Base-by-base conservation (phyloP, 2,888 invertebrate species). In the Trimorus sp. region DNA sequence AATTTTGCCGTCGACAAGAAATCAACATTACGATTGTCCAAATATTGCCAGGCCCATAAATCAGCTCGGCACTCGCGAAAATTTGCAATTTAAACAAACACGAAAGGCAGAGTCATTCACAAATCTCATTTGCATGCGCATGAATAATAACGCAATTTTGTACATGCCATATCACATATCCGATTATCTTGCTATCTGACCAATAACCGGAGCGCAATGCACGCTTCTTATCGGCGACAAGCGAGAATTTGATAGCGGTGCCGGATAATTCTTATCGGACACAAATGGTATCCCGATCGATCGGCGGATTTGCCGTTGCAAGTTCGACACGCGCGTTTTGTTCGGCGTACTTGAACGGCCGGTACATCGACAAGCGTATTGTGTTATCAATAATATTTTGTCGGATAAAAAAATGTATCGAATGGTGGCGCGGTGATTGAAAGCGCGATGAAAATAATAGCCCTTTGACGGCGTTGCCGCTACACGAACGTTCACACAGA, bases 171-270 rank as follows among this genome's bases (percentile, higher is more conserved):
- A 62, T 66, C 60, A 59, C 62, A 49, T 48, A 69, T 69, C 62
- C 69, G 60, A 77, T 77, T 63, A 76, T 76, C 69, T 76, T 62
- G 48, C 60, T 68, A 76, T 76, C 69, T 38, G 40, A 45, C 56
- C 77, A 70, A 62, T 69, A 77, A 77, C 60, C 53, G 26, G 26
- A 26, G 26, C 26, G 26, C 26, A 26, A 26, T 26, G 26, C 26
- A 26, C 48, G 15, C 36, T 56, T 36, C 62, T 68, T 76, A 76
- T 76, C 76, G 42, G 59, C 6, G 26, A 69, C 69, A 69, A 40
- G 69, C 48, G 62, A 60, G 54, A 68, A 60, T 60, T 76, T 45
- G 66, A 75, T 75, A 75, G 60, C 59, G 66, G 59, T 59, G 53
- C 40, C 42, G 54, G 75, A 76, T 76, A 68, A 76, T 38, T 54